Percentiles rank a stretch among this genome's conserved stretches.
Conservation (phyloP, 2,797 vertebrate genomes). For the Remorina albescens region DNA sequence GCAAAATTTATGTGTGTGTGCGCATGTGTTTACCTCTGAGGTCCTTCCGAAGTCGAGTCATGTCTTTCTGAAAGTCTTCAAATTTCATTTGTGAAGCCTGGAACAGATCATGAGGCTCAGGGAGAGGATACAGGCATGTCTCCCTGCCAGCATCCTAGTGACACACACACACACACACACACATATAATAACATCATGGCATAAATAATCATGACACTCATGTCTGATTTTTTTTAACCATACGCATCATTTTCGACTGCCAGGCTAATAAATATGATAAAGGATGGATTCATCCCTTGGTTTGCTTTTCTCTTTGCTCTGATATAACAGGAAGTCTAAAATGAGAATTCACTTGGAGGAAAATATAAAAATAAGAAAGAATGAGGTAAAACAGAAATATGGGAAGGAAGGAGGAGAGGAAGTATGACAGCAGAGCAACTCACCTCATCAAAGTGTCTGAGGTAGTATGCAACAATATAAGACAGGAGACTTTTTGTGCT, state of each 20-base stretch:
- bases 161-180: constrained; percentile 29
- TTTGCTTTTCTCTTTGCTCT: too few species aligned
- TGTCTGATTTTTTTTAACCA: not conserved
- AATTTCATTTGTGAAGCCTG: constrained; percentile 97
- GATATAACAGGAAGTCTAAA: not conserved
- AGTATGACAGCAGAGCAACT: constrained; percentile 30
- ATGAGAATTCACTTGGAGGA: not conserved
- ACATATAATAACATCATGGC: constrained; percentile 3
- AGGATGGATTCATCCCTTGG: too few species aligned
- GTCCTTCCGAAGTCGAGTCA: constrained; percentile 92
- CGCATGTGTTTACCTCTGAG: constrained; percentile 86
- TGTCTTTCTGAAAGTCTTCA: constrained; percentile 97
- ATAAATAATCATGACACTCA: not conserved
- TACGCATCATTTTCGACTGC: not conserved
- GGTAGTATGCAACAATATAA: constrained; percentile 95
- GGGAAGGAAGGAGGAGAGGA: too few species aligned
- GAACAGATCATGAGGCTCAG: constrained; percentile 96
- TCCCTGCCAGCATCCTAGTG: constrained; percentile 93
- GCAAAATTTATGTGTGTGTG: not conserved
- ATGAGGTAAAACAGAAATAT: not conserved
- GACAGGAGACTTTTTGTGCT: constrained; percentile 92
- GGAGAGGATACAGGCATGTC: constrained; percentile 92
- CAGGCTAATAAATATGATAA: not conserved
- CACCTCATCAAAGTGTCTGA: constrained; percentile 96
- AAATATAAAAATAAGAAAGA: not conserved